Evolutionary conservation across 2,797 vertebrate species (phyloP).

Genomic region (Pseudomugil tenellus): DNA sequence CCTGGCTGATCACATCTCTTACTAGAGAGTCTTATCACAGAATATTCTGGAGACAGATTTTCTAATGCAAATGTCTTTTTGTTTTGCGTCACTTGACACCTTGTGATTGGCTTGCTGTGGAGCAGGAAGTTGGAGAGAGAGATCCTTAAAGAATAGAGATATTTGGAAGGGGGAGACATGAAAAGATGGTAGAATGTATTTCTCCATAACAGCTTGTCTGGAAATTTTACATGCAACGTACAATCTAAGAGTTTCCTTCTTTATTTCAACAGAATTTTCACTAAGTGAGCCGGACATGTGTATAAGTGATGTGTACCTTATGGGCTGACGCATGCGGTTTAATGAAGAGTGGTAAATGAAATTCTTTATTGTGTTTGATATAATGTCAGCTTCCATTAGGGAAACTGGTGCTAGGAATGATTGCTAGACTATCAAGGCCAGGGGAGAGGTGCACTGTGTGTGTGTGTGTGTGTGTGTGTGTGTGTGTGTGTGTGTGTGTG

Average conservation of each 20-base stretch:
- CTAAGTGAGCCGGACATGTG: constrained; percentile 17
- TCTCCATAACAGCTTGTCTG: constrained; percentile 31
- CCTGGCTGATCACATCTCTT: constrained; percentile 10
- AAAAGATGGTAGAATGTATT: constrained; percentile 22
- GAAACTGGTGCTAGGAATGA: constrained; percentile 73
- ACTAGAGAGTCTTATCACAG: constrained; percentile 15
- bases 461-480: background rate
- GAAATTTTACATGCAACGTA: constrained; percentile 72
- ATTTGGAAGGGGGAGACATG: constrained; percentile 40
- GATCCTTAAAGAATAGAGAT: background rate
- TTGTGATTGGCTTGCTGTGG: constrained; percentile 32
- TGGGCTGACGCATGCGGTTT: constrained; percentile 69
- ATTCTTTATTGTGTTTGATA: constrained; percentile 98
- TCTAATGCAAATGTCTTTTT: constrained; percentile 21
- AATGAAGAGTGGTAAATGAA: constrained; percentile 95
- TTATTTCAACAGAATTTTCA: constrained; percentile 67
- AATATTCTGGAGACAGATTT: constrained; percentile 22
- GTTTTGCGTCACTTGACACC: constrained; percentile 41
- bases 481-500: no score
- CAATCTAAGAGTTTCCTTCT: constrained; percentile 54
- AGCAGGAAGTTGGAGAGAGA: constrained; percentile 15
- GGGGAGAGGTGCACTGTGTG: constrained; percentile 38
- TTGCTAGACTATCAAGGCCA: constrained; percentile 68
- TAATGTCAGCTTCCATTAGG: constrained; percentile 96
- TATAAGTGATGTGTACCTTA: constrained; percentile 69